Evolutionary conservation across 2,113 vertebrate genomes (phyloP).

Genomic region (Mesembrinibis cayennensis): DNA sequence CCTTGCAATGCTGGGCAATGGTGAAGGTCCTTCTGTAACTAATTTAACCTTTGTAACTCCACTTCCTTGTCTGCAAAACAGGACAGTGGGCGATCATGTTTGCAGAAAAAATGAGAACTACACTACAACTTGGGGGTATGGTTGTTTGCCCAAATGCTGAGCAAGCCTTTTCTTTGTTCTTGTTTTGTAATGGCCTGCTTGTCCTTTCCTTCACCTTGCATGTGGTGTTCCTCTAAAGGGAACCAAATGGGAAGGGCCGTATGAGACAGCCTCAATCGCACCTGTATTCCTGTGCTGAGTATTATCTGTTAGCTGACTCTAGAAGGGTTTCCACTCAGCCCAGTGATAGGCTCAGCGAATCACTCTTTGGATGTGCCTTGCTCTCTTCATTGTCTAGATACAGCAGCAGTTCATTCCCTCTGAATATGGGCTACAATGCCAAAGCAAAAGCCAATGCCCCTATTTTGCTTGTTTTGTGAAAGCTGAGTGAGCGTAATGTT

Average conservation of each 20-base stretch:
- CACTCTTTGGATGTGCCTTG: not conserved
- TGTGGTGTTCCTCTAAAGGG: not conserved
- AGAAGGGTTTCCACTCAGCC: not conserved
- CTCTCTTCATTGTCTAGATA: not conserved
- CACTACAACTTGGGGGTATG: not conserved
- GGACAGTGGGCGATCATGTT: not conserved
- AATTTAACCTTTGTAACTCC: not conserved
- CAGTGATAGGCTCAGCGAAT: not conserved
- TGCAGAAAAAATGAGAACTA: not conserved
- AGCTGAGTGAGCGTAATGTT: not conserved
- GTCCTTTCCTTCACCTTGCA: not conserved
- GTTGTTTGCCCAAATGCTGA: not conserved
- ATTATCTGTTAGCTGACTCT: not conserved
- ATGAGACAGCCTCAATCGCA: accelerated
- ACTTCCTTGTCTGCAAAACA: not conserved
- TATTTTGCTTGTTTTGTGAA: not conserved
- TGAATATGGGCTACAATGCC: not conserved
- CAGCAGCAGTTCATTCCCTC: not conserved
- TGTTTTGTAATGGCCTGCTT: not conserved
- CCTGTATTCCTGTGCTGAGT: not conserved
- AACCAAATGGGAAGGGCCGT: not conserved
- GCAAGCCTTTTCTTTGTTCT: not conserved
- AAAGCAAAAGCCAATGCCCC: not conserved
- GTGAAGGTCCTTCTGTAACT: not conserved
- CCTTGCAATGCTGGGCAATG: not conserved